phyloP scores from a whole-genome alignment of 2,797 vertebrate species.

The Eupleurogrammus muticus region DNA sequence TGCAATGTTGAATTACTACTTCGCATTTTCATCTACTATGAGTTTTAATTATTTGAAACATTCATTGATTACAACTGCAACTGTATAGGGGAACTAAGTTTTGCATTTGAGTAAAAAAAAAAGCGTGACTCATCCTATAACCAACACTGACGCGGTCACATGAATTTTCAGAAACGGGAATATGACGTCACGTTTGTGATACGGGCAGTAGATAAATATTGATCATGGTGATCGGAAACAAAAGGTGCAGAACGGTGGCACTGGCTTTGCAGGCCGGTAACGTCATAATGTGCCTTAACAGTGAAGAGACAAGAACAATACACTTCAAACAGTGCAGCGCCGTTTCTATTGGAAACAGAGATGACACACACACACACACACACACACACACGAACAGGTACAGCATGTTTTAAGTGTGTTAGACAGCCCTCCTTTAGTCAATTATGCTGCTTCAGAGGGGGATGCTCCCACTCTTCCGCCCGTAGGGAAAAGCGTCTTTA shows the following conservation, averaged over 20 bases:
- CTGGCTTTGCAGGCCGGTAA: too few species aligned
- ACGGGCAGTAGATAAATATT: too few species aligned
- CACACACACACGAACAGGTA: not conserved
- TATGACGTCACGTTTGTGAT: too few species aligned
- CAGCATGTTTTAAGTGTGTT: conserved; percentile 12
- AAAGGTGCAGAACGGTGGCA: too few species aligned
- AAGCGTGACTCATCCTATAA: not conserved
- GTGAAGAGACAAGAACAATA: too few species aligned
- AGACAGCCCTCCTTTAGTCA: conserved; percentile 31
- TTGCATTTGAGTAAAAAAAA: not conserved
- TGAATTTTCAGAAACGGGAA: too few species aligned
- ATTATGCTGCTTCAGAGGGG: conserved; percentile 29
- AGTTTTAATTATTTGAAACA: not conserved
- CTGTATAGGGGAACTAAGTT: not conserved
- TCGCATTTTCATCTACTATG: not conserved
- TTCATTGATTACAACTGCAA: not conserved
- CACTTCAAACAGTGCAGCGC: too few species aligned
- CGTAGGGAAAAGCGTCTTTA: conserved; percentile 37
- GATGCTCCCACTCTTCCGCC: conserved; percentile 33
- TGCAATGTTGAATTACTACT: not conserved
- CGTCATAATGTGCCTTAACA: too few species aligned
- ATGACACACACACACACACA: conserved; percentile 10
- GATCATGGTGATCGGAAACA: too few species aligned
- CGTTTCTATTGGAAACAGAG: not conserved
- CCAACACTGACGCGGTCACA: too few species aligned